phyloP scores from a whole-genome alignment of 2,797 vertebrate genomes.

The Tenualosa thibaudeaui region DNA sequence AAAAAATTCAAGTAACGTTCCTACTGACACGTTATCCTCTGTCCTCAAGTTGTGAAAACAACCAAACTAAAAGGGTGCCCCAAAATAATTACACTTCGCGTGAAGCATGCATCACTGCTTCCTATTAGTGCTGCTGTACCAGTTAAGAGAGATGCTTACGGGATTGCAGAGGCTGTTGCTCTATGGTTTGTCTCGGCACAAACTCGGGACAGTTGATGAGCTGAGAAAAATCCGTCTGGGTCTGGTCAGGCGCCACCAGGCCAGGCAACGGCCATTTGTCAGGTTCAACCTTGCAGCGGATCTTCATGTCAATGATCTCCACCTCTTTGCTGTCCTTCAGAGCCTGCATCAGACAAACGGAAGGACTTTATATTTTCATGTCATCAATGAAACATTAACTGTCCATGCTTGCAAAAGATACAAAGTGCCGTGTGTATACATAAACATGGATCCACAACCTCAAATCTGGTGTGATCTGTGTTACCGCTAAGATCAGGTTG shows the following conservation, averaged over 20 bases:
- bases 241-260: slow-evolving; percentile 78
- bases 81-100: no score
- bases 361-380: neutral
- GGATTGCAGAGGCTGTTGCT: slow-evolving; percentile 72
- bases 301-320: slow-evolving; percentile 93
- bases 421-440: neutral
- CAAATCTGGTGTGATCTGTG: no score
- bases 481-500: no score
- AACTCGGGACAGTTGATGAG: slow-evolving; percentile 97
- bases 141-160: slow-evolving; percentile 58
- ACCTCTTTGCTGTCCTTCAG: slow-evolving; percentile 95
- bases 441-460: neutral
- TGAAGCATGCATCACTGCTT: no score
- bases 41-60: no score
- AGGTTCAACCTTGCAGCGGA: slow-evolving; percentile 90
- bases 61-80: no score
- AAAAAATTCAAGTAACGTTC: no score
- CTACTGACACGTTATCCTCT: no score
- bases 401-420: neutral
- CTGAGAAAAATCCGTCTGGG: slow-evolving; percentile 93
- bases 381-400: neutral
- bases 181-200: slow-evolving; percentile 83
- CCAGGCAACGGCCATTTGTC: slow-evolving; percentile 94
- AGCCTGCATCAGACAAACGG: slow-evolving; percentile 69
- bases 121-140: neutral